These are phyloP conservation scores for Zeugodacus cucurbitae DNA, from an alignment of 1,140 invertebrate genomes.

Conservation along the genomic window DNA sequence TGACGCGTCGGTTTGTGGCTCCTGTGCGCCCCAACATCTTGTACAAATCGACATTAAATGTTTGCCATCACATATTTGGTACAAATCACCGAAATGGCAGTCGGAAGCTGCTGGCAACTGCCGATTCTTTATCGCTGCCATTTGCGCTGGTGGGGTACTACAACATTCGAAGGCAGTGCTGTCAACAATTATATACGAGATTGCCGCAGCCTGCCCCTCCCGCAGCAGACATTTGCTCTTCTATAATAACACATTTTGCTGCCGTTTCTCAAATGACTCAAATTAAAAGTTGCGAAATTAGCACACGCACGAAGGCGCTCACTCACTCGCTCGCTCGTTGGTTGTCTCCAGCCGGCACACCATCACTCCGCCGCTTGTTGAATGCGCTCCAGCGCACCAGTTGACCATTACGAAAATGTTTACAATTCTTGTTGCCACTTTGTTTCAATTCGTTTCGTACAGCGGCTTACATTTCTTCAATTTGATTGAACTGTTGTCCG, in stretches of 20 bases:
- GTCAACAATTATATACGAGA: neutral
- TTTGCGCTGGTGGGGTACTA: neutral
- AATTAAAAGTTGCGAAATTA: slow-evolving; percentile 26
- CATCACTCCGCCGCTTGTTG: neutral
- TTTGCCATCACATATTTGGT: neutral
- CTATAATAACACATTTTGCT: neutral
- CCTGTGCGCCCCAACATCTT: neutral
- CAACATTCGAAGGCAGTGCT: too few relatives aligned
- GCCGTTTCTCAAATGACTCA: neutral
- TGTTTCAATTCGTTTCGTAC: neutral
- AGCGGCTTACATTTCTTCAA: neutral
- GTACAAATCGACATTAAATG: slow-evolving; percentile 15
- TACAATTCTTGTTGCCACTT: slow-evolving; percentile 9
- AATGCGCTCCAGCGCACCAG: neutral
- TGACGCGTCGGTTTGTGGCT: neutral
- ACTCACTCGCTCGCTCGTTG: neutral
- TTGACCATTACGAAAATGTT: neutral
- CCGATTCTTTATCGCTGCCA: neutral
- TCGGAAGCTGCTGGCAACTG: neutral
- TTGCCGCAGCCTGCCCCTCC: neutral
- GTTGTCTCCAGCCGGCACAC: neutral
- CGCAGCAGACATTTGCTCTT: neutral
- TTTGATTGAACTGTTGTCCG: neutral
- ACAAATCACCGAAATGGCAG: neutral
- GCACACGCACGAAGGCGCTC: slow-evolving; percentile 30